Evolutionary conservation across 2,113 vertebrate genomes (phyloP).

Genomic region (Cathartes aura): DNA sequence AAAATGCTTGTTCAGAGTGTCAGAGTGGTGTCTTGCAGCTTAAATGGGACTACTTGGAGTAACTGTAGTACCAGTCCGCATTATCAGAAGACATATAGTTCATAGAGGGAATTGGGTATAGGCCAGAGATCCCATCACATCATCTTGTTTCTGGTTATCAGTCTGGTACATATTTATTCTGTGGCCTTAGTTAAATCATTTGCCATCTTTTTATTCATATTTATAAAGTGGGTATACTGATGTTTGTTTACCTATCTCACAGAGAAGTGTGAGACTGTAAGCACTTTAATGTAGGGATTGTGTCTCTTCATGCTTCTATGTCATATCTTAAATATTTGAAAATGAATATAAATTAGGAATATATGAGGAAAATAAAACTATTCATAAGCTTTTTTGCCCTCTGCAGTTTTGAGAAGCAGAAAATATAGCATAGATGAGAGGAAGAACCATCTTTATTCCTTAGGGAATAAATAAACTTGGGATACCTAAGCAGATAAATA

Average conservation of each 20-base stretch:
- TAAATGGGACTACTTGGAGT: neutral
- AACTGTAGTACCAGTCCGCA: neutral
- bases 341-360: conserved; percentile 53
- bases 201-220: conserved; percentile 22
- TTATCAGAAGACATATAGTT: neutral
- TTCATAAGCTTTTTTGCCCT: conserved; percentile 22
- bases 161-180: neutral
- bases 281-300: conserved; percentile 38
- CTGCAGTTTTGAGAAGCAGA: neutral
- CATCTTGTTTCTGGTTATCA: neutral
- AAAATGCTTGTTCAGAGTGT: neutral
- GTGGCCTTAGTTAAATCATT: conserved; percentile 24
- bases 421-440: conserved; percentile 6
- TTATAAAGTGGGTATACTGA: neutral
- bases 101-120: neutral
- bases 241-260: conserved; percentile 38
- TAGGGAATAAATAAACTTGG: conserved; percentile 44
- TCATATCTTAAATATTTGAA: conserved; percentile 59
- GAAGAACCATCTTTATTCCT: conserved; percentile 32
- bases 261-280: conserved; percentile 19
- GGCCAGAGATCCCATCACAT: neutral
- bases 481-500: conserved; percentile 46
- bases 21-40: neutral
- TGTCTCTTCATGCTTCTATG: conserved; percentile 23
- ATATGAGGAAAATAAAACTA: conserved; percentile 41